Conservation (phyloP, 2,113 vertebrate genomes). For the Zosterops japonicus region DNA sequence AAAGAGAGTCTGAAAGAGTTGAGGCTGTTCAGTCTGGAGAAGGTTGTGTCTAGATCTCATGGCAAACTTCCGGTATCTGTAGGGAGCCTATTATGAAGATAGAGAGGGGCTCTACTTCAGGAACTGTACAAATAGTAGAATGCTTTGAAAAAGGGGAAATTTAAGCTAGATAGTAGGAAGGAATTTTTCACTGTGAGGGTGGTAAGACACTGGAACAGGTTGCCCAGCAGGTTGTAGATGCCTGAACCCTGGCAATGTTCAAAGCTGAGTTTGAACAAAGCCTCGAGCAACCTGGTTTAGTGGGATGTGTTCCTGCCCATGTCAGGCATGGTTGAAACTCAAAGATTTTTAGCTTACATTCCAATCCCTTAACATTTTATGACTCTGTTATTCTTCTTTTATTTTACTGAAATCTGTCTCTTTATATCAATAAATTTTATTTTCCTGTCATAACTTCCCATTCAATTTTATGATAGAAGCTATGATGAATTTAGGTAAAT, state of each 20-base stretch:
- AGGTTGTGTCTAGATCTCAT: neutral
- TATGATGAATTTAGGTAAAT: neutral
- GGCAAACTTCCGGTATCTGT: neutral
- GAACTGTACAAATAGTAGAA: neutral
- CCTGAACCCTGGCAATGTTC: neutral
- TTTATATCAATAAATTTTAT: neutral
- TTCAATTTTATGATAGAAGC: neutral
- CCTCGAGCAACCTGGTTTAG: neutral
- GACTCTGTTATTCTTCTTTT: neutral
- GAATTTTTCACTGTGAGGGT: neutral
- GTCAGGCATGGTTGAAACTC: rapidly evolving
- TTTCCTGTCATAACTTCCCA: neutral
- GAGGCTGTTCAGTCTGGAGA: neutral
- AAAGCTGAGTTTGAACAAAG: neutral
- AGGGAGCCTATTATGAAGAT: neutral
- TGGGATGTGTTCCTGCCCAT: neutral
- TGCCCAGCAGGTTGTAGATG: rapidly evolving
- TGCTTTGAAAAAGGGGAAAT: neutral
- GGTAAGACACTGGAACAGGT: neutral
- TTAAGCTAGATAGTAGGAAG: neutral
- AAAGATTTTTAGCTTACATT: neutral
- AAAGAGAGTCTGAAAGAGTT: neutral
- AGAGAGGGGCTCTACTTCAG: neutral
- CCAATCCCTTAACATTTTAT: neutral
- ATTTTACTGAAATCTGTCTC: neutral